A percentile compares a stretch with the other conserved stretches of the same genome.
Conservation (phyloP, 2,797 vertebrate species). For the Gymnothorax javanicus region DNA sequence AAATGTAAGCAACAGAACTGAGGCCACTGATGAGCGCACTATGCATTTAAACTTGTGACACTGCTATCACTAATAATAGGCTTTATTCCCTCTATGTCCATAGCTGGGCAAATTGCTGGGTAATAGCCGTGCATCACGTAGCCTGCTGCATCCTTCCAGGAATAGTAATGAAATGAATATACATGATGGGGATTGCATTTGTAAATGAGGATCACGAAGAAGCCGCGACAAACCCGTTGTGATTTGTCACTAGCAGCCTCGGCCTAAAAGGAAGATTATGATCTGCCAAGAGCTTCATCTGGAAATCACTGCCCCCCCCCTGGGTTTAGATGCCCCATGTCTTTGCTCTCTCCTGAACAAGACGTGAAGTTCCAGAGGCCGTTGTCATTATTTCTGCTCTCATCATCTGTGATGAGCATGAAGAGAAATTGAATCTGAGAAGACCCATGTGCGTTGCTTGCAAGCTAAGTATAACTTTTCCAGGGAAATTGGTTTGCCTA, state of each 20-base stretch:
- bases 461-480: neutral
- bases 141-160: neutral
- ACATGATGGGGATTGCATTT: neutral
- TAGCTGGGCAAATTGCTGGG: neutral
- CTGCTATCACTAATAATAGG: slow-evolving; percentile 14
- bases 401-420: neutral
- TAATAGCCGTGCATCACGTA: neutral
- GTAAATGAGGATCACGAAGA: neutral
- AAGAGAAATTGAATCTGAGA: neutral
- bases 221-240: neutral
- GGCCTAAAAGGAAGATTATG: neutral
- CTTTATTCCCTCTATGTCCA: slow-evolving; percentile 2
- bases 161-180: slow-evolving; percentile 4
- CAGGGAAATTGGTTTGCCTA: neutral
- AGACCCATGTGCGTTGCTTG: neutral
- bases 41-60: slow-evolving; percentile 16
- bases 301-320: neutral
- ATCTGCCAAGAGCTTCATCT: neutral
- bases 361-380: neutral
- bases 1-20: neutral
- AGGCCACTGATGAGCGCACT: slow-evolving; percentile 1
- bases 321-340: neutral
- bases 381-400: neutral
- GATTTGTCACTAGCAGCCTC: slow-evolving; percentile 14
- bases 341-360: neutral